phyloP scores from a whole-genome alignment of 37 sponge, comb jelly and placozoan genomes.

The Agelas oroides region DNA sequence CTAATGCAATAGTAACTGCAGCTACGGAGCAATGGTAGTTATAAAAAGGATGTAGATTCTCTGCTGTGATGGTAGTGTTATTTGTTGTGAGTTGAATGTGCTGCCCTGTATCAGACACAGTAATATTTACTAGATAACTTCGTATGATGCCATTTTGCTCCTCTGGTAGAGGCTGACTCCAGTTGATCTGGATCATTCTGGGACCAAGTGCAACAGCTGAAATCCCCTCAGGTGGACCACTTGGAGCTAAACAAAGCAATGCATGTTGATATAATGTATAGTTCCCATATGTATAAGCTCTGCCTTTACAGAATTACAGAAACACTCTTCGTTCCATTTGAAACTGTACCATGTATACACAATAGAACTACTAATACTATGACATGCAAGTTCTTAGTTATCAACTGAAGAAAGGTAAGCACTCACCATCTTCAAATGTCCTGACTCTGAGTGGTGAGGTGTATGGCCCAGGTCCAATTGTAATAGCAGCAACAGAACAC shows the following conservation, averaged over 20 bases:
- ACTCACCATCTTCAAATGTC: not conserved
- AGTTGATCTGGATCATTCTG: not conserved
- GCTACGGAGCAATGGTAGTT: not conserved
- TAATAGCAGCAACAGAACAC: not conserved
- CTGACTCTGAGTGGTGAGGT: not conserved
- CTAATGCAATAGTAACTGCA: not conserved
- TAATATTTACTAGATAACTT: not conserved
- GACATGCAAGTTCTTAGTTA: too few species aligned
- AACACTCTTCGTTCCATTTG: too few species aligned
- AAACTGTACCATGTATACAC: too few species aligned
- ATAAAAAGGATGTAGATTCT: not conserved
- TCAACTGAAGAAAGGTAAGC: too few species aligned
- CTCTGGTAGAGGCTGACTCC: constrained; percentile 2
- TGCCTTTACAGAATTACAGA: too few species aligned
- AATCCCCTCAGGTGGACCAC: constrained; percentile 2
- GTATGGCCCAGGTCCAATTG: not conserved
- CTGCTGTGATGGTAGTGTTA: not conserved
- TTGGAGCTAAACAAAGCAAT: constrained; percentile 6
- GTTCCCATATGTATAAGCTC: too few species aligned
- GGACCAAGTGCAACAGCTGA: not conserved
- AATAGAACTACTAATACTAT: too few species aligned
- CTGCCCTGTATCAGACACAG: not conserved
- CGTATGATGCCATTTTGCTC: constrained; percentile 41
- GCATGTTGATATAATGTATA: too few species aligned
- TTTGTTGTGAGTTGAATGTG: not conserved